Evolutionary conservation across 2,888 invertebrate species (phyloP).

Genomic region (Eilema griseolum): DNA sequence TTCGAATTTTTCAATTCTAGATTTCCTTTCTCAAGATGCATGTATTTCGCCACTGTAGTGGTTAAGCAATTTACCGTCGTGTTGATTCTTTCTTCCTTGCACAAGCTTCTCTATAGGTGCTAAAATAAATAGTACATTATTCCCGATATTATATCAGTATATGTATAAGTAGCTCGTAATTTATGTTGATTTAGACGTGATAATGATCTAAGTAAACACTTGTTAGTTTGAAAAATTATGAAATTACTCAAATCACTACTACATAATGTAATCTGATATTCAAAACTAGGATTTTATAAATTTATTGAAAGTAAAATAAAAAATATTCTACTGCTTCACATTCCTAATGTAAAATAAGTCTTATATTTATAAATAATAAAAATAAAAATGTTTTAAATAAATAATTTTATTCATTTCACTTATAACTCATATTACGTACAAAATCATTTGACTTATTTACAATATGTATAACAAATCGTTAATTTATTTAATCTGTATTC

Average conservation of each 20-base stretch:
- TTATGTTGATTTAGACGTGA: background rate
- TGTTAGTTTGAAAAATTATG: background rate
- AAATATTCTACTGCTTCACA: conserved; percentile 38
- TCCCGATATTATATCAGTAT: background rate
- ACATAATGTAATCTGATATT: background rate
- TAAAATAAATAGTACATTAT: background rate
- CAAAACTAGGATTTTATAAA: conserved; percentile 3
- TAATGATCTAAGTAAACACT: background rate
- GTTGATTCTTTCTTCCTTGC: background rate
- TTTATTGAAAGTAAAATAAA: conserved; percentile 15
- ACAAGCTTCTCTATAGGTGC: background rate
- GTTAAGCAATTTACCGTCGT: background rate
- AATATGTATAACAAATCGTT: conserved; percentile 43
- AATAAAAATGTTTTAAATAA: conserved; percentile 48
- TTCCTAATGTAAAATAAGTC: conserved; percentile 45
- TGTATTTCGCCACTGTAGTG: background rate
- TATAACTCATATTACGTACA: conserved; percentile 32
- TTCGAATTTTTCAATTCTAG: background rate
- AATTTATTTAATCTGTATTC: conserved; percentile 28
- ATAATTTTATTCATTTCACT: conserved; percentile 43
- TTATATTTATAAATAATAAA: conserved; percentile 35
- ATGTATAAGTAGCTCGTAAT: background rate
- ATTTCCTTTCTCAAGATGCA: background rate
- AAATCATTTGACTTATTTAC: conserved; percentile 51
- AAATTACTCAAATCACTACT: background rate